phyloP scores from a whole-genome alignment of 2,797 vertebrate genomes.

The Acropternis orthonyx region DNA sequence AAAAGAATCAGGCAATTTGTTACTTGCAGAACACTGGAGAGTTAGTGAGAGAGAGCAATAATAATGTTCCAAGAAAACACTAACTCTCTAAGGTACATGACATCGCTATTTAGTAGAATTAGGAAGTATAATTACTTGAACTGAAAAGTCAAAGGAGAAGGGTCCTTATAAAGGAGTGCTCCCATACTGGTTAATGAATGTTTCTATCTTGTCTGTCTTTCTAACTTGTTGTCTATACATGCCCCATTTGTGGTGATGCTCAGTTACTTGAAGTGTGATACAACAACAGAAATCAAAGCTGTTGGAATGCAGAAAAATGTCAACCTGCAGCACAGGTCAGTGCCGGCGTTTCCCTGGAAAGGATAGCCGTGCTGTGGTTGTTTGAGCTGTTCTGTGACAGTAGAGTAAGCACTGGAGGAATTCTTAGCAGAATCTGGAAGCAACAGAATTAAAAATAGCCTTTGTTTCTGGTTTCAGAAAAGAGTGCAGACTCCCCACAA shows the following conservation, averaged over 20 bases:
- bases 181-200: not conserved
- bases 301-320: not conserved
- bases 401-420: not conserved
- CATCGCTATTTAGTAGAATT: not conserved
- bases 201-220: not conserved
- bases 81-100: not conserved
- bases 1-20: not conserved
- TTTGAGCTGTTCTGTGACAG: not conserved
- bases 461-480: not conserved
- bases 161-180: not conserved
- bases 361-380: not conserved
- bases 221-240: not conserved
- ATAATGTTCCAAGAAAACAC: not conserved
- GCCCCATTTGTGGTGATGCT: not conserved
- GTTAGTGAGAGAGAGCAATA: not conserved
- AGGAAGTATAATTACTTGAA: not conserved
- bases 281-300: not conserved
- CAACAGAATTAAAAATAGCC: not conserved
- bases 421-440: not conserved
- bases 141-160: not conserved
- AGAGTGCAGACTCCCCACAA: not conserved
- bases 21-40: not conserved
- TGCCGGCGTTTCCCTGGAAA: rapidly evolving
- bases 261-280: not conserved
- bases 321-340: not conserved